A percentile compares a stretch with the other conserved stretches of the same genome.
Conservation (phyloP, 2,797 vertebrate genomes). For the Galago senegalensis region DNA sequence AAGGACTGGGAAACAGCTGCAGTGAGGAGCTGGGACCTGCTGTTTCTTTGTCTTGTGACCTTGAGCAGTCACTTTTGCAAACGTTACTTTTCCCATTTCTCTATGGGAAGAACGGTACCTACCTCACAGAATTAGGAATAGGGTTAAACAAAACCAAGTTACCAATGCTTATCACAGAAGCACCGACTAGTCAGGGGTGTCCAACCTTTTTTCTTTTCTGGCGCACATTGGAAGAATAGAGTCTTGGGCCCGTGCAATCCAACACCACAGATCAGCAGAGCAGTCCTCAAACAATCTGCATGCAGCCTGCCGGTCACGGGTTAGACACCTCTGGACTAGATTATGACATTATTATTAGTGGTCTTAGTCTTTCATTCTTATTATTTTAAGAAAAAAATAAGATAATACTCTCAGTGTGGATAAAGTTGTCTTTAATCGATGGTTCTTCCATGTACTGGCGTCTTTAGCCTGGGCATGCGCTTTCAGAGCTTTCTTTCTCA, state of each 20-base stretch:
- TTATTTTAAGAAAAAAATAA: not conserved
- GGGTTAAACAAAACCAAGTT: not conserved
- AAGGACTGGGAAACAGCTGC: not conserved
- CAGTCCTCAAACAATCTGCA: no score
- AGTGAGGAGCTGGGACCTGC: not conserved
- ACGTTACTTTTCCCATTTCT: conserved; percentile 9
- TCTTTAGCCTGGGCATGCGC: not conserved
- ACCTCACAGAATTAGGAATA: not conserved
- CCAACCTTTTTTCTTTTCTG: no score
- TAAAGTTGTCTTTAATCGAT: not conserved
- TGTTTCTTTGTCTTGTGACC: not conserved
- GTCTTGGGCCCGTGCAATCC: no score
- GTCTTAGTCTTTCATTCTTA: not conserved
- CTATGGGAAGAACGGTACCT: not conserved
- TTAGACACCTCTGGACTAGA: not conserved
- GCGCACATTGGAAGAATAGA: no score
- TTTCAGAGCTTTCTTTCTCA: conserved; percentile 47
- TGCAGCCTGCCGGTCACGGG: no score
- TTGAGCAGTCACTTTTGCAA: not conserved
- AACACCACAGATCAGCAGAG: no score
- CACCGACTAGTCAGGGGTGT: no score
- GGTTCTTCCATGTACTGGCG: not conserved
- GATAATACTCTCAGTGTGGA: not conserved
- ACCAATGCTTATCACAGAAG: not conserved
- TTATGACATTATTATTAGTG: not conserved